Percentiles rank a stretch among this genome's conserved stretches.
phyloP scores from a whole-genome alignment of 2,888 invertebrate genomes.

The Pheosia tremula region DNA sequence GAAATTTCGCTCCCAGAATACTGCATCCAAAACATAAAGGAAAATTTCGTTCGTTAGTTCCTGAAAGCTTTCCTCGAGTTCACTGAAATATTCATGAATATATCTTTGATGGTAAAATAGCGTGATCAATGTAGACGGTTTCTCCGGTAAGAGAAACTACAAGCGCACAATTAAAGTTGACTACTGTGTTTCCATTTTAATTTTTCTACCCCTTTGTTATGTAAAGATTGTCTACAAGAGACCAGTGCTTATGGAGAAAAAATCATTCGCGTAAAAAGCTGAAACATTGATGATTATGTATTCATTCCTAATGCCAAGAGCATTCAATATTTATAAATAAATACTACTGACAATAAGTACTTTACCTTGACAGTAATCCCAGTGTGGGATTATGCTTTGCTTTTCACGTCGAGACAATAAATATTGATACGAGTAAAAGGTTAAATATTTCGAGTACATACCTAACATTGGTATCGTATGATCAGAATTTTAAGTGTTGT shows the following conservation, averaged over 20 bases:
- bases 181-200: not conserved
- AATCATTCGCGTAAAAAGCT: too few relatives aligned
- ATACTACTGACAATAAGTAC: too few relatives aligned
- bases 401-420: slow-evolving; percentile 31
- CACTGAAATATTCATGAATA: slow-evolving; percentile 2
- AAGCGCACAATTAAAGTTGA: slow-evolving; percentile 8
- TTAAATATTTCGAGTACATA: slow-evolving; percentile 27
- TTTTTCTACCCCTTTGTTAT: slow-evolving; percentile 2
- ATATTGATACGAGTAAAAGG: slow-evolving; percentile 35
- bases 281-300: too few relatives aligned
- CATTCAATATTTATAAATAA: too few relatives aligned
- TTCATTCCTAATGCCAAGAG: too few relatives aligned
- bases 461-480: slow-evolving; percentile 18
- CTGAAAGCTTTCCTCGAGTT: slow-evolving; percentile 16
- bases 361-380: not conserved
- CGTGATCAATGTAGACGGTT: slow-evolving; percentile 7
- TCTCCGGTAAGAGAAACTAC: slow-evolving; percentile 1
- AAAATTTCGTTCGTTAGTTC: slow-evolving; percentile 21
- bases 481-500: slow-evolving; percentile 25
- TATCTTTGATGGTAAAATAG: slow-evolving; percentile 8
- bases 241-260: too few relatives aligned
- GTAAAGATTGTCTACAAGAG: not conserved
- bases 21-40: slow-evolving; percentile 13
- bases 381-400: slow-evolving; percentile 13
- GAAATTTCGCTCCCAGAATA: slow-evolving; percentile 23